Conservation (phyloP, 2,888 invertebrate genomes). For the Gryllus longicercus region DNA sequence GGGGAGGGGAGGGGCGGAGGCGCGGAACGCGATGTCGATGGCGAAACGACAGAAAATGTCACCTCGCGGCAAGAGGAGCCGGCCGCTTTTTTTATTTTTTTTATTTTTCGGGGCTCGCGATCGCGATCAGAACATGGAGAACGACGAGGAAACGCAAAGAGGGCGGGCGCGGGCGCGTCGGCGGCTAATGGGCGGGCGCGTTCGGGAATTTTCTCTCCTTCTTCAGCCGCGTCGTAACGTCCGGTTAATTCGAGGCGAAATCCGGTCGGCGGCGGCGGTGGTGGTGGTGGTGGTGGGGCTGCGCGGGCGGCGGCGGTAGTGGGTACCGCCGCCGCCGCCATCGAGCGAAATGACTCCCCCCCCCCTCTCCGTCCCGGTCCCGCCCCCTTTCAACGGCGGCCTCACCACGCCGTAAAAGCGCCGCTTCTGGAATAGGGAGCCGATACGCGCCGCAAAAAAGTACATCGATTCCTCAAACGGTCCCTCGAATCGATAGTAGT, state of each 20-base stretch:
- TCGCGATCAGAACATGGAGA: too few species aligned
- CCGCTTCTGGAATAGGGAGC: neutral
- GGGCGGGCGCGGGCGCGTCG: neutral
- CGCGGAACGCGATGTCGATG: too few species aligned
- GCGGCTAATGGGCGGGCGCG: neutral
- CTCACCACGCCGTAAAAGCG: neutral
- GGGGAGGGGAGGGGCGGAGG: neutral
- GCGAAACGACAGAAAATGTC: too few species aligned
- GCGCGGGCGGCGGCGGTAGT: too few species aligned
- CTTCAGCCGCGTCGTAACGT: slow-evolving; percentile 2
- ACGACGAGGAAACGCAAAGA: neutral
- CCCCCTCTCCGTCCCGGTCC: neutral
- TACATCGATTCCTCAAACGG: slow-evolving; percentile 4
- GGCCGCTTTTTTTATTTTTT: too few species aligned
- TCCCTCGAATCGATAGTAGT: neutral
- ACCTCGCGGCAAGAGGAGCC: too few species aligned
- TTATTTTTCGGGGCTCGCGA: too few species aligned
- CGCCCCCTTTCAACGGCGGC: neutral
- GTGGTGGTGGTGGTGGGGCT: too few species aligned
- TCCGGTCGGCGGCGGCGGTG: neutral
- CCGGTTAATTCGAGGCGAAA: slow-evolving; percentile 3
- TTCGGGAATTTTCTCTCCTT: slow-evolving; percentile 5
- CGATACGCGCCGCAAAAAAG: neutral
- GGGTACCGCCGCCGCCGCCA: too few species aligned
- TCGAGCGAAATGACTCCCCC: neutral